Base-by-base conservation (phyloP, 2,888 invertebrate genomes). In the Hydrotaea diabolus region DNA sequence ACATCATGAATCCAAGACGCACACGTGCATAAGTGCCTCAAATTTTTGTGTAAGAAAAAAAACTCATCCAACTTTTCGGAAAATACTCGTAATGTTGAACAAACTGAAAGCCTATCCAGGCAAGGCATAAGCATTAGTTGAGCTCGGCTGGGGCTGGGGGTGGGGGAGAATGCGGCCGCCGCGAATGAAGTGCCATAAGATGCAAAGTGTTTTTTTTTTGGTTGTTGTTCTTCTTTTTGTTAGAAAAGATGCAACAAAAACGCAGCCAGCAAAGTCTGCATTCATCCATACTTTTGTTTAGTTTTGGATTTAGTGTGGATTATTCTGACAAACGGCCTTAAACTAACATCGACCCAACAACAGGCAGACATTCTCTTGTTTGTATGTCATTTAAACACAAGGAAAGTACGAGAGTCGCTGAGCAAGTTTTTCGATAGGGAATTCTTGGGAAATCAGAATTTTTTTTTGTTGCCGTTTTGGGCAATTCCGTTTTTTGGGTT, bases 1-100 rank as follows among this genome's bases (percentile, higher is more conserved):
- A 46, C 69, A 69, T 43, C 36, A 69, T 59, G 75, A 59, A 79
- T 76, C 74, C 79, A 46, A 75, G 71, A 83, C 74, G 76, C 79
- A 86, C 36, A 81, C 84, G 82, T 85, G 86, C 86, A 86, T 83
- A 85, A 86, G 84, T 86, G 74, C 31, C 55, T 71, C 31, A 76
- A 76, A 66, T 80, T 80, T 53, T 13, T 21, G n/a, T 64, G 13
- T 64, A 36, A n/a, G 31, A 4, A 31, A 36, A 31, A 21, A 55
- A 59, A 49, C 49, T n/a, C 49, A 49, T n/a, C 49, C 8, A 39
- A 39, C 31, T 31, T 31, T 31, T 31, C 7, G 31, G 31, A 31
- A 31, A 31, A 31, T 4, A 31, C 7, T 2, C 7, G 3, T 31
- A 31, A 31, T 31, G 31, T 31, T 31, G 31, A 31, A 31, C 31